A percentile compares a stretch with the other conserved stretches of the same genome.
Conservation (phyloP, 1,140 invertebrate species). For the Drosophila leontia region DNA sequence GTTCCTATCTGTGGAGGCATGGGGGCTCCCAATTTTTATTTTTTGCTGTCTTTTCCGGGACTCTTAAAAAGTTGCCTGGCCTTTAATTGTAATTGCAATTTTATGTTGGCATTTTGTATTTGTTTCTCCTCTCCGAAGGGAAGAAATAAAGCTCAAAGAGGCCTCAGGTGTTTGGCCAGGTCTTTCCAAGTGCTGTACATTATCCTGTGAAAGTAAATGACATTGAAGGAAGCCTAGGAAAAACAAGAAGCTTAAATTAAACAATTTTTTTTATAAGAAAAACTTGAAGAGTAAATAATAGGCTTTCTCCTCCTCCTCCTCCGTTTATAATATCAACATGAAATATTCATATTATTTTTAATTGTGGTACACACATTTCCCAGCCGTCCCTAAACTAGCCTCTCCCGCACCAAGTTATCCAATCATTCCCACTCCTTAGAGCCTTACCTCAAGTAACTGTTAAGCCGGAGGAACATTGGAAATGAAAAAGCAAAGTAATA, state of each 20-base stretch:
- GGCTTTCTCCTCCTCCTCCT: background rate
- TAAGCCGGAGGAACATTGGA: conserved; percentile 27
- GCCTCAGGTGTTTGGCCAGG: conserved; percentile 24
- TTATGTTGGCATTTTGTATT: conserved; percentile 26
- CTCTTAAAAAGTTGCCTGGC: conserved; percentile 7
- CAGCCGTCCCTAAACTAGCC: conserved; percentile 20
- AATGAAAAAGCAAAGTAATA: conserved; percentile 21
- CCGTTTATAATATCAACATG: conserved; percentile 4
- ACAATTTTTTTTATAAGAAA: background rate
- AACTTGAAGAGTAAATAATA: background rate
- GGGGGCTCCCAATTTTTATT: conserved; percentile 27
- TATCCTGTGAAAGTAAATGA: background rate
- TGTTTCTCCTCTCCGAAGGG: background rate
- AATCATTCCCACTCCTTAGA: conserved; percentile 42
- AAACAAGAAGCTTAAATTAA: background rate
- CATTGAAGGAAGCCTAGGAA: background rate
- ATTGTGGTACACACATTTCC: conserved; percentile 23
- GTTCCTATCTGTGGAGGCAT: conserved; percentile 18
- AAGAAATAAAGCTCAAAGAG: background rate
- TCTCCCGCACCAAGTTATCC: conserved; percentile 46
- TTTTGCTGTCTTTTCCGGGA: conserved; percentile 11
- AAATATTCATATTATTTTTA: conserved; percentile 20
- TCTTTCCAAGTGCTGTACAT: background rate
- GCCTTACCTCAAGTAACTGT: conserved; percentile 26
- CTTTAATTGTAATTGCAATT: conserved; percentile 54